Conservation (phyloP, 2,113 vertebrate genomes). For the Atractosteus spatula region DNA sequence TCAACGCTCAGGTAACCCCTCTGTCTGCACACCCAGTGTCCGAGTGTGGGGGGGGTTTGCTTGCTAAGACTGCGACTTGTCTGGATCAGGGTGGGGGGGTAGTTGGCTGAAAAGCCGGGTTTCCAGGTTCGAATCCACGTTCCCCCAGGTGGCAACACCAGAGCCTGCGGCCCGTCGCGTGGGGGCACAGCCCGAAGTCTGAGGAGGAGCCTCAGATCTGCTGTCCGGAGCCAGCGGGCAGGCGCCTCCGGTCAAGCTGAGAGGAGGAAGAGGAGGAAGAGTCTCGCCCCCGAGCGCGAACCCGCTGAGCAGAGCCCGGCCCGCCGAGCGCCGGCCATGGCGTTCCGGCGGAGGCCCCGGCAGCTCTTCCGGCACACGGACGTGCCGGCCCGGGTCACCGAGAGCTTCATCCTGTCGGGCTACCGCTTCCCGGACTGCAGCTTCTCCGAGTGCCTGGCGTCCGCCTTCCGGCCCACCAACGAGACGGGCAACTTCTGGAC, state of each 20-base stretch:
- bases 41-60: too few relatives aligned
- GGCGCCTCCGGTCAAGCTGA: background rate
- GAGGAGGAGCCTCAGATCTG: background rate
- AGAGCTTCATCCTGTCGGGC: constrained; percentile 70
- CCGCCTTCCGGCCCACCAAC: constrained; percentile 70
- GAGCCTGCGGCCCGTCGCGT: too few relatives aligned
- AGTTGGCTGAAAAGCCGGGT: too few relatives aligned
- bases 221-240: background rate
- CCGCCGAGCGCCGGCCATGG: constrained; percentile 23
- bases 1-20: too few relatives aligned
- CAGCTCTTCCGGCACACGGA: constrained; percentile 59
- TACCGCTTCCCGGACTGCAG: constrained; percentile 73
- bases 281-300: constrained; percentile 26
- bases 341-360: background rate
- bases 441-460: constrained; percentile 66
- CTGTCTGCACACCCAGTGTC: too few relatives aligned
- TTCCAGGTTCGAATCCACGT: too few relatives aligned
- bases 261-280: too few relatives aligned
- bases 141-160: too few relatives aligned
- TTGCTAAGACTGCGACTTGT: too few relatives aligned
- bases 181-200: background rate
- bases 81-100: too few relatives aligned
- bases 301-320: constrained; percentile 40
- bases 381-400: constrained; percentile 60
- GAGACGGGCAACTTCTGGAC: constrained; percentile 78